phyloP scores from a whole-genome alignment of 2,113 vertebrate species.

The Galeopterus variegatus region DNA sequence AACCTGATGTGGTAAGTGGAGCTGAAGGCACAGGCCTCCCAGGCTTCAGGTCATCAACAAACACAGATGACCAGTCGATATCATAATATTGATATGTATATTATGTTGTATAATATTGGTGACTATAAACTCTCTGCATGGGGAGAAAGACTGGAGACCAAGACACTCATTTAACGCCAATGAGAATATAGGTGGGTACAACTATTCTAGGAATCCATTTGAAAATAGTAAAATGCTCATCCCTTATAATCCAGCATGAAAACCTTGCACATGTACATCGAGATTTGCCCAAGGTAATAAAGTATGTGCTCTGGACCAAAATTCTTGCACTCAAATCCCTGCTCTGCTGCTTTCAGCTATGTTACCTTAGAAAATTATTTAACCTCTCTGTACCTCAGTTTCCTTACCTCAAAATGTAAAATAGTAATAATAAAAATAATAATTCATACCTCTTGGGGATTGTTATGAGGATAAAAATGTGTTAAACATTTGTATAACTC shows the following conservation, averaged over 20 bases:
- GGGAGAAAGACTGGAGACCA: not conserved
- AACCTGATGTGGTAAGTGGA: not conserved
- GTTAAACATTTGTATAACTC: not conserved
- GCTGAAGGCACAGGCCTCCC: not conserved
- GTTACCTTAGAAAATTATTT: not conserved
- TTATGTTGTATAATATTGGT: not conserved
- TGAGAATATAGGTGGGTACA: not conserved
- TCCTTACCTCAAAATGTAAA: conserved; percentile 26
- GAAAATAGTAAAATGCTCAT: not conserved
- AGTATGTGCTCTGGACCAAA: not conserved
- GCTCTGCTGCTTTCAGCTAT: not conserved
- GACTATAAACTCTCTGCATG: not conserved
- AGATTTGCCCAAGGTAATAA: not conserved
- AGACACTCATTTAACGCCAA: not conserved
- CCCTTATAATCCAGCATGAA: not conserved
- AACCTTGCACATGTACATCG: not conserved
- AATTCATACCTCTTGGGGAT: not conserved
- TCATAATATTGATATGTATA: too few species aligned
- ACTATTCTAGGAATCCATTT: not conserved
- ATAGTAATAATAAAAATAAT: not conserved
- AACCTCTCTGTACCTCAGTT: not conserved
- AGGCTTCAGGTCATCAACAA: not conserved
- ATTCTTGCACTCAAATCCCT: not conserved
- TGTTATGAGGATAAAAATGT: conserved; percentile 11
- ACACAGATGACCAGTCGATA: not conserved